A percentile compares a stretch with the other conserved stretches of the same genome.
Conservation (phyloP, 2,888 invertebrate genomes). For the Scrobipalpa atriplicella region DNA sequence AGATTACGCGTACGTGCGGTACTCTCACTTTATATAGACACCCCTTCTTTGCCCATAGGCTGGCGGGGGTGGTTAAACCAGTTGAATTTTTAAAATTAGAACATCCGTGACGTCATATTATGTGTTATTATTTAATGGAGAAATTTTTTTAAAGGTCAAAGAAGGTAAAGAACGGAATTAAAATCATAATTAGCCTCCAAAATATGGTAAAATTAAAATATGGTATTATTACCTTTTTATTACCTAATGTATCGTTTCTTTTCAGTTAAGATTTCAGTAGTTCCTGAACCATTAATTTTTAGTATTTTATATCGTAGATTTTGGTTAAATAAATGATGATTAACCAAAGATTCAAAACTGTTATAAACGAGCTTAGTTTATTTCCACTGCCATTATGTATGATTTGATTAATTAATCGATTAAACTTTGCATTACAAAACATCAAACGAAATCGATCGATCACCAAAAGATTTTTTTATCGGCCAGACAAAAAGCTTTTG, state of each 20-base stretch:
- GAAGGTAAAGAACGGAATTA: neutral
- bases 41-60: conserved; percentile 65
- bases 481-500: neutral
- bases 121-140: conserved; percentile 4
- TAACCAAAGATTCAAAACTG: too few species aligned
- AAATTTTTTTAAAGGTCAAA: neutral
- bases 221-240: too few species aligned
- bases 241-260: too few species aligned
- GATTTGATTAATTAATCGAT: neutral
- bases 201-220: too few species aligned
- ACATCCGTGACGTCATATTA: conserved; percentile 20
- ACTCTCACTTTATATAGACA: conserved; percentile 78
- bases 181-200: neutral
- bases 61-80: conserved; percentile 55
- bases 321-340: too few species aligned
- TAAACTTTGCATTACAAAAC: conserved; percentile 1
- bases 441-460: conserved; percentile 14
- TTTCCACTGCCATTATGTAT: neutral
- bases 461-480: conserved; percentile 8
- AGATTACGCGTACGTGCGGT: conserved; percentile 60
- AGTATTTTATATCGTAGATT: too few species aligned
- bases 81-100: conserved; percentile 37
- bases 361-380: too few species aligned
- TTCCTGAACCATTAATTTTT: too few species aligned
- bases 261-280: too few species aligned